Evolutionary conservation across 64 coral and sea anemone genomes (phyloP).

Genomic region (Dendronephthya gigantea): DNA sequence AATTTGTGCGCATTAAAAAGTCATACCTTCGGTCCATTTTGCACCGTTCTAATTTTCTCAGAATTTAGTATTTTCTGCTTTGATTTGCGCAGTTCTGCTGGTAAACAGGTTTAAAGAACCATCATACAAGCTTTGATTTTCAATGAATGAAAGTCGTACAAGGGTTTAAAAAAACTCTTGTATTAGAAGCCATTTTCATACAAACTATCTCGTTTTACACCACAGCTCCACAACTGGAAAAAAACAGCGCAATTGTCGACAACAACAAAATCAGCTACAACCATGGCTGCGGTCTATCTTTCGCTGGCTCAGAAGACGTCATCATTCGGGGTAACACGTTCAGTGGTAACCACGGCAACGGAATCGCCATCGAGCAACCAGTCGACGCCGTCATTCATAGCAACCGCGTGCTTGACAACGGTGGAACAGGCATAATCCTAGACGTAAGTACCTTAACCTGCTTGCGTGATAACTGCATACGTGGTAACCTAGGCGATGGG

Average conservation of each 20-base stretch:
- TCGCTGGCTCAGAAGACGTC: slow-evolving; percentile 62
- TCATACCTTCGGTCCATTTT: no score
- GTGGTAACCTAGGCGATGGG: slow-evolving; percentile 68
- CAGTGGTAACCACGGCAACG: slow-evolving; percentile 67
- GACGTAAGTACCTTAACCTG: slow-evolving; percentile 50
- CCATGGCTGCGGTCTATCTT: slow-evolving; percentile 63
- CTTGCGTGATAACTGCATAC: slow-evolving; percentile 86
- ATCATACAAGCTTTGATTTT: no score
- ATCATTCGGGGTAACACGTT: slow-evolving; percentile 70
- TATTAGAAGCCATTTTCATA: neutral
- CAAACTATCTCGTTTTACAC: neutral
- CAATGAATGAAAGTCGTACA: neutral
- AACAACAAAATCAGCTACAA: slow-evolving; percentile 80
- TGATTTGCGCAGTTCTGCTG: no score
- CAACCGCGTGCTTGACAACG: slow-evolving; percentile 65
- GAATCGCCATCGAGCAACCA: slow-evolving; percentile 69
- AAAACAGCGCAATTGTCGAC: slow-evolving; percentile 72
- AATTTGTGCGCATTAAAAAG: no score
- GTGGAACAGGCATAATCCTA: slow-evolving; percentile 55
- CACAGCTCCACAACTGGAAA: slow-evolving; percentile 73
- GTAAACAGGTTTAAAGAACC: no score
- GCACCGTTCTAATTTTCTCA: no score
- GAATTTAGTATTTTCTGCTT: no score
- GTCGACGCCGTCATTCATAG: slow-evolving; percentile 71
- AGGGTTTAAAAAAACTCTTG: neutral